phyloP scores from a whole-genome alignment of 2,888 invertebrate species.

The Aphrophora alni region DNA sequence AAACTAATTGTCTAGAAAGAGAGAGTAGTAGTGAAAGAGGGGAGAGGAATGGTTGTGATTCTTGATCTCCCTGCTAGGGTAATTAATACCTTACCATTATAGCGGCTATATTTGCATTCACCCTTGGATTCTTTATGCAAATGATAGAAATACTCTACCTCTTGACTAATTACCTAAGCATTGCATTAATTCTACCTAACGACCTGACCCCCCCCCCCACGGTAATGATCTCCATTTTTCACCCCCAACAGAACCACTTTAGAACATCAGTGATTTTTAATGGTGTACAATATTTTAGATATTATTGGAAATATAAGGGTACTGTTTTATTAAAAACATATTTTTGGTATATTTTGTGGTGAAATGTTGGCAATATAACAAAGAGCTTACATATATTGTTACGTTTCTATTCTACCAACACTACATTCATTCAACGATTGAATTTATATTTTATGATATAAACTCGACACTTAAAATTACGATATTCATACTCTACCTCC shows the following conservation, averaged over 20 bases:
- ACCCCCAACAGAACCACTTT: background rate
- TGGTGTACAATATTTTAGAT: background rate
- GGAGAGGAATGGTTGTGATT: no score
- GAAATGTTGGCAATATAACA: no score
- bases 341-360: no score
- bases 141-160: slow-evolving; percentile 6
- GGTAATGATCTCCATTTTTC: background rate
- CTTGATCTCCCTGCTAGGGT: background rate
- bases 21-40: background rate
- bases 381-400: no score
- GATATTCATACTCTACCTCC: no score
- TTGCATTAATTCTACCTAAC: background rate
- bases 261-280: background rate
- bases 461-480: no score
- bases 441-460: no score
- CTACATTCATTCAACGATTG: no score
- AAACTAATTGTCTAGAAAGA: background rate
- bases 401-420: no score
- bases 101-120: background rate
- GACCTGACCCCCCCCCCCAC: background rate
- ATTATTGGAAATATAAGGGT: background rate
- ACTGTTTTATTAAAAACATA: no score
- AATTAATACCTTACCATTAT: slow-evolving; percentile 6
- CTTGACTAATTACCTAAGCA: background rate
- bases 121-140: background rate